Evolutionary conservation across 2,888 invertebrate genomes (phyloP).

Genomic region (Microplitis manilae): DNA sequence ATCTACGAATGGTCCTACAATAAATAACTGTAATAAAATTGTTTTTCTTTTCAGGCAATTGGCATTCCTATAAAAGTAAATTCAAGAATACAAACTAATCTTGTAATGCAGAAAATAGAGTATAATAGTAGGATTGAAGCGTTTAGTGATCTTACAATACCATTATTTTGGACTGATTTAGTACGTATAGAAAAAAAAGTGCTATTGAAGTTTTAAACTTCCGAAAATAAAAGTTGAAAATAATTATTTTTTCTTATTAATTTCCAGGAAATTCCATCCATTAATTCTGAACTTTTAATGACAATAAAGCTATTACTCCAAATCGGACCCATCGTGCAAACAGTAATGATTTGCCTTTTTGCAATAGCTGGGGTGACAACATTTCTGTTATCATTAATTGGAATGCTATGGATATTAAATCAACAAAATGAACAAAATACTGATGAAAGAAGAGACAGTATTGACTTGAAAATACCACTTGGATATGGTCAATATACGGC

Average conservation of each 20-base stretch:
- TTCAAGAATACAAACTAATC: slow-evolving; percentile 82
- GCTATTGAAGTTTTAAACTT: not conserved
- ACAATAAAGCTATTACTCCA: slow-evolving; percentile 56
- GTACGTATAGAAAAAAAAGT: slow-evolving; percentile 71
- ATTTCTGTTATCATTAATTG: slow-evolving; percentile 60
- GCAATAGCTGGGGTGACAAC: slow-evolving; percentile 59
- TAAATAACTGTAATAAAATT: not conserved
- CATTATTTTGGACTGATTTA: slow-evolving; percentile 82
- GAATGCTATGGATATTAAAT: slow-evolving; percentile 62
- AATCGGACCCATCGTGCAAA: slow-evolving; percentile 62
- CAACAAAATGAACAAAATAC: slow-evolving; percentile 56
- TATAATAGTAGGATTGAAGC: slow-evolving; percentile 77
- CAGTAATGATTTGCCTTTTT: slow-evolving; percentile 57
- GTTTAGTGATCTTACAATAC: slow-evolving; percentile 79
- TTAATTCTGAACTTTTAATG: slow-evolving; percentile 54
- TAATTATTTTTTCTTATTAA: slow-evolving; percentile 13
- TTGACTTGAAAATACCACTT: slow-evolving; percentile 66
- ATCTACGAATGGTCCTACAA: no score
- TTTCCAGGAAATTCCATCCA: slow-evolving; percentile 57
- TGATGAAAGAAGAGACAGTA: slow-evolving; percentile 59
- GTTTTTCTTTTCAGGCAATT: slow-evolving; percentile 71
- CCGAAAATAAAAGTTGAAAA: not conserved
- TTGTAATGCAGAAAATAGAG: slow-evolving; percentile 77
- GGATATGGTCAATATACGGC: slow-evolving; percentile 67
- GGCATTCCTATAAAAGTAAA: slow-evolving; percentile 79